Evolutionary conservation across 2,888 invertebrate genomes (phyloP).

Genomic region (Magallana nippona): DNA sequence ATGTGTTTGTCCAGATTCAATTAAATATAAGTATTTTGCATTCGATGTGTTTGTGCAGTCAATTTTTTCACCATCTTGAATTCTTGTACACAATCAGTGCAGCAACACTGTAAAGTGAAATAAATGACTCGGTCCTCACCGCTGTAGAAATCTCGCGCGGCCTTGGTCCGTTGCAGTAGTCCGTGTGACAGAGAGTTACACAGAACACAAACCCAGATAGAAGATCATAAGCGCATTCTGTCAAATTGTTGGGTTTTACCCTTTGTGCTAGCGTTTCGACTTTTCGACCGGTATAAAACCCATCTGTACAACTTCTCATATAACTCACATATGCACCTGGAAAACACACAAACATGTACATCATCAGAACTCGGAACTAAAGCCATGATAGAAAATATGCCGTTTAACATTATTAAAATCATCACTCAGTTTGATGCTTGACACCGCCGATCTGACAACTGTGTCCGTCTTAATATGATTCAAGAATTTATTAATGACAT

Average conservation of each 20-base stretch:
- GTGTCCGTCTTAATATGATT: too few relatives aligned
- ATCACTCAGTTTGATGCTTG: too few relatives aligned
- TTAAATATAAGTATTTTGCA: too few relatives aligned
- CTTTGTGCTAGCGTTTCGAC: background rate
- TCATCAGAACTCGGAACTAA: background rate
- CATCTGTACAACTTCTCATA: background rate
- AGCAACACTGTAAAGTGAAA: background rate
- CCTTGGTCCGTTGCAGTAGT: conserved; percentile 9
- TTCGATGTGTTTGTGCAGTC: too few relatives aligned
- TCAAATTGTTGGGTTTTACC: background rate
- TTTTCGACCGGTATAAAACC: background rate
- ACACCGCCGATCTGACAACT: too few relatives aligned
- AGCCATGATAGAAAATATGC: too few relatives aligned
- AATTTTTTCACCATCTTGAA: too few relatives aligned
- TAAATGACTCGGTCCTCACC: background rate
- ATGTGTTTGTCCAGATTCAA: background rate
- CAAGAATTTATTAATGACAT: too few relatives aligned
- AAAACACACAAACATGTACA: background rate
- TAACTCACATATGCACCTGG: conserved; percentile 4
- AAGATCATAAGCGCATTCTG: background rate
- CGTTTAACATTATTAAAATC: too few relatives aligned
- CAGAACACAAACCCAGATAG: background rate
- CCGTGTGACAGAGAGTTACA: background rate
- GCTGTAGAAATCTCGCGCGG: background rate
- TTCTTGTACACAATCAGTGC: background rate